phyloP scores from a whole-genome alignment of 2,797 vertebrate species.

The Neosalanx taihuensis region DNA sequence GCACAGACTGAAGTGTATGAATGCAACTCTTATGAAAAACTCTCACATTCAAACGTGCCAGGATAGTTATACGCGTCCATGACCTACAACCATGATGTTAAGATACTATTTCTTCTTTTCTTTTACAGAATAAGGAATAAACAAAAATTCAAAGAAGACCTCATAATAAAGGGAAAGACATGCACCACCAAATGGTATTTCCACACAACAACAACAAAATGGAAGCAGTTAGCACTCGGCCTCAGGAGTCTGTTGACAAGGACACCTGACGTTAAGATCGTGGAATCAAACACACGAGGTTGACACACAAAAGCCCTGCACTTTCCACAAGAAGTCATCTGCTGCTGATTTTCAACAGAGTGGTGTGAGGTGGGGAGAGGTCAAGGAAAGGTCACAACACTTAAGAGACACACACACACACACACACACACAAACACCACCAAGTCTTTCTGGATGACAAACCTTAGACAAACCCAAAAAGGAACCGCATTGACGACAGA shows the following conservation, averaged over 20 bases:
- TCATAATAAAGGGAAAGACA: neutral
- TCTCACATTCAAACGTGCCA: no score
- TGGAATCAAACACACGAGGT: neutral
- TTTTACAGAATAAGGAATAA: no score
- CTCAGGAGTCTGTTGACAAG: neutral
- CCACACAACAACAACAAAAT: neutral
- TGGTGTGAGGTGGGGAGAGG: neutral
- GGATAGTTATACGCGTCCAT: no score
- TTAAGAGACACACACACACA: neutral
- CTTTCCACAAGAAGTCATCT: constrained; percentile 21
- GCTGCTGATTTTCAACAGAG: constrained; percentile 23
- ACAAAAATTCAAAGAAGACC: no score
- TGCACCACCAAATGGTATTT: neutral
- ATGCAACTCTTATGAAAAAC: no score
- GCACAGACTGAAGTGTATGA: neutral
- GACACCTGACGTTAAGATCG: constrained; percentile 34
- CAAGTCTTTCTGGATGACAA: constrained; percentile 46
- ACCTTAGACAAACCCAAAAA: constrained; percentile 11
- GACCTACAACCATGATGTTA: neutral
- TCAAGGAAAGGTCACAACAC: no score
- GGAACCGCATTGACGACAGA: constrained; percentile 30
- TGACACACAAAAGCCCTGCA: neutral
- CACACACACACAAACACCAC: neutral
- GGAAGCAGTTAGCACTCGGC: constrained; percentile 15
- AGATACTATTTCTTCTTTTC: no score